Base-by-base conservation (phyloP, 1,140 invertebrate genomes). In the Laodelphax striatellus region DNA sequence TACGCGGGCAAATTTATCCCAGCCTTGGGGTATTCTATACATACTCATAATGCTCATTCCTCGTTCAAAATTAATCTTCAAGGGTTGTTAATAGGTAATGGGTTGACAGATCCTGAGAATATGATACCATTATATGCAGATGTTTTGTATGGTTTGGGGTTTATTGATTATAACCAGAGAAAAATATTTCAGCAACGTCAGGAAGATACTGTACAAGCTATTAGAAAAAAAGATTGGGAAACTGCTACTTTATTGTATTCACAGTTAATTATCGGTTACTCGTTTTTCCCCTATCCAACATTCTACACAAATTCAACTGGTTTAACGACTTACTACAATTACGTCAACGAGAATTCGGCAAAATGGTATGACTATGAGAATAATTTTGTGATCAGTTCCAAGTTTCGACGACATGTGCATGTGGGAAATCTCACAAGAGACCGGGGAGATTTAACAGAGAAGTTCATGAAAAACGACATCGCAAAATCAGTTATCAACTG, bases 51-150 rank as follows among this genome's bases (percentile, higher is more conserved):
- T 28, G 28, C 31, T 4, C 71, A 54, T 82, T 85, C 8, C 85
- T 83, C 68, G 80, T 80, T 6, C 76, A 69, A 17, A 81, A 87
- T 71, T 77, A 88, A 72, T 77, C 75, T 16, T 74, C 82, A 68
- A 81, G 86, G 86, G 31, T 70, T 94, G 61, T 84, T 87, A 0
- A 93, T 94, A 68, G 91, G 90, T 0, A 91, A 94, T 75, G 91
- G 90, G 0, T 73, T 92, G 0, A 85, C 81, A 61, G 92, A 94
- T 75, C 91, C 91, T 0, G 74, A 82, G 24, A 82, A 87, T 70
- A 89, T 92, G 75, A 69, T 89, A 0, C 13, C 55, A 10, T 70
- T 83, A 11, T 93, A 92, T 69, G 84, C 87, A 9, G 82, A 87
- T 64, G 90, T 89, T 73, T 78, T 94, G 50, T 92, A 88, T 70